Conservation (phyloP, 2,113 vertebrate species). For the Falcunculus frontatus region DNA sequence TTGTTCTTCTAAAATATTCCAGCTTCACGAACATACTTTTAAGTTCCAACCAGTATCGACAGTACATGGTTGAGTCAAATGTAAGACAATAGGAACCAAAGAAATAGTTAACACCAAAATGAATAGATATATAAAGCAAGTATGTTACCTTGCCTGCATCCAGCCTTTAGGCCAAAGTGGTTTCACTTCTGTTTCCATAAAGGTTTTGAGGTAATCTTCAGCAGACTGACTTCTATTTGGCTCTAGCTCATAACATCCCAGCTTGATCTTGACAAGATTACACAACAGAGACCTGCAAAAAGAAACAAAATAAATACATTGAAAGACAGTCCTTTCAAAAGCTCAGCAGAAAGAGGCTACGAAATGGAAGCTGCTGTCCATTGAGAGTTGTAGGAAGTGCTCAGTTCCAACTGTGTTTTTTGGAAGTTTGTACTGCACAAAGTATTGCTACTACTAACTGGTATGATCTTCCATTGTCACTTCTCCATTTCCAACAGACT, state of each 20-base stretch:
- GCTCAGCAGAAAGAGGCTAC: neutral
- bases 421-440: neutral
- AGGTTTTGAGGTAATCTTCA: constrained; percentile 97
- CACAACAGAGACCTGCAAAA: constrained; percentile 86
- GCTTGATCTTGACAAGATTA: constrained; percentile 93
- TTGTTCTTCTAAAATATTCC: neutral
- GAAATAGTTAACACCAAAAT: neutral
- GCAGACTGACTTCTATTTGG: constrained; percentile 89
- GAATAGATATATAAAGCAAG: neutral
- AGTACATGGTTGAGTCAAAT: neutral
- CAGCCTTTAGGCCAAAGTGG: constrained; percentile 98
- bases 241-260: constrained; percentile 95
- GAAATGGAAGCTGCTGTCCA: neutral
- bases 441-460: neutral
- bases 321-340: neutral
- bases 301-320: constrained; percentile 2
- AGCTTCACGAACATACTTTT: neutral
- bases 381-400: neutral
- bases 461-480: neutral
- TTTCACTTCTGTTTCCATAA: constrained; percentile 98
- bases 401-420: neutral
- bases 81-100: neutral
- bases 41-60: neutral
- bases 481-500: neutral
- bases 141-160: constrained; percentile 94